Base-by-base conservation (phyloP, 2,888 invertebrate species). In the Dicroscelio sp. region DNA sequence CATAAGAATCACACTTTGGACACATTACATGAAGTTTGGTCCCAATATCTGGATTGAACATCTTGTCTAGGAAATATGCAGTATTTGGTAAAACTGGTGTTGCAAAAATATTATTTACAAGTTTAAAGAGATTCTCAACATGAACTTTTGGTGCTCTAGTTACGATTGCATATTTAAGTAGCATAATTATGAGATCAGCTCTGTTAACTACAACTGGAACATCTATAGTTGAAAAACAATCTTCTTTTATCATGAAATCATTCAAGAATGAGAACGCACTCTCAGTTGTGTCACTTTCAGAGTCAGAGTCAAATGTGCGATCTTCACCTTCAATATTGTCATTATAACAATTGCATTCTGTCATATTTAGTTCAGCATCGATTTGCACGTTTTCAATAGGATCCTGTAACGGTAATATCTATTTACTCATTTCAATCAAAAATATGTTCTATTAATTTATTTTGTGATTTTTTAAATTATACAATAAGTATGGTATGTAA, bases 31-130 rank as follows among this genome's bases (percentile, higher is more conserved):
- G 55, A 31, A 25, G 4, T 69, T 69, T 69, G 14, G 69, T 52
- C 52, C 23, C 31, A 12, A 31, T n/a, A n/a, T 52, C 20, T 4
- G 43, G 38, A 38, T 69, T 69, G 25, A 69, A 69, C 35, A 43
- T 25, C 14, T 65, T 33, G 23, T 58, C 58, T 6, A 48, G 14
- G 48, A 48, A 48, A 48, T 48, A 48, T 48, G 1, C 4, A 2
- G 60, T 60, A 60, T 27, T 6, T 23, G 75, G 55, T 14, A 75
- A 33, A 58, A 75, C 23, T 52, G 73, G 30, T 30, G 8, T 17
- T n/a, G n/a, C 52, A 52, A 73, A 73, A 23, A 73, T 73, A 12
- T n/a, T 31, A 30, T 73, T 73, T 4, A 73, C 31, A 3, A 73
- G 20, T 52, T 73, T 30, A 52, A 52, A 52, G 1, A 73, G 33